phyloP scores from a whole-genome alignment of 2,797 vertebrate genomes.

The Eidolon dupreanum region DNA sequence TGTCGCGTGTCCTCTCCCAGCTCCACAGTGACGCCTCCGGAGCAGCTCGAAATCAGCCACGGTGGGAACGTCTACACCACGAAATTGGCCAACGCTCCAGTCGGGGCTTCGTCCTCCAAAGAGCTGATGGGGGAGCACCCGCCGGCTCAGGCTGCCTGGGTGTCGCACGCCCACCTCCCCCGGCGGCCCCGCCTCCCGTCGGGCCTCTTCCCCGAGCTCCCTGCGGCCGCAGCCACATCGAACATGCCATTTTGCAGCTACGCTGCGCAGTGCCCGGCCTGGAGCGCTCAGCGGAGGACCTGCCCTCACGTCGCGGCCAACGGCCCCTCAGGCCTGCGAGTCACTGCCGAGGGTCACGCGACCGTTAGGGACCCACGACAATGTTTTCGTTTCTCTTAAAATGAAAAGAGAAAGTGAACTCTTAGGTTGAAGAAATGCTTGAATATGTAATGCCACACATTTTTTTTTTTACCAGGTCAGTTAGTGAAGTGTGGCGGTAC shows the following conservation, averaged over 20 bases:
- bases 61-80: neutral
- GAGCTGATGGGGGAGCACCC: neutral
- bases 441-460: neutral
- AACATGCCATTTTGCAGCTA: neutral
- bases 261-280: neutral
- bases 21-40: neutral
- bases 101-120: neutral
- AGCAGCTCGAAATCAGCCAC: rapidly evolving
- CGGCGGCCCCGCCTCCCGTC: neutral
- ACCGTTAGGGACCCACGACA: neutral
- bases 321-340: neutral
- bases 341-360: neutral
- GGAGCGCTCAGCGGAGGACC: no score
- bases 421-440: neutral
- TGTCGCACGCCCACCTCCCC: neutral
- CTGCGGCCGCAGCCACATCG: neutral
- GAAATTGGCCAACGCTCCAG: neutral
- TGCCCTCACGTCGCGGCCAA: no score
- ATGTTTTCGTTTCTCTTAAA: neutral
- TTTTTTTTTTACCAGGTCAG: neutral
- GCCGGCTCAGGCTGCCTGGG: neutral
- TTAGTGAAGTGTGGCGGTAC: neutral
- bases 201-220: neutral
- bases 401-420: neutral
- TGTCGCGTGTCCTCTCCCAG: rapidly evolving